Conservation (phyloP, 2,888 invertebrate species). For the Portevinia maculata region DNA sequence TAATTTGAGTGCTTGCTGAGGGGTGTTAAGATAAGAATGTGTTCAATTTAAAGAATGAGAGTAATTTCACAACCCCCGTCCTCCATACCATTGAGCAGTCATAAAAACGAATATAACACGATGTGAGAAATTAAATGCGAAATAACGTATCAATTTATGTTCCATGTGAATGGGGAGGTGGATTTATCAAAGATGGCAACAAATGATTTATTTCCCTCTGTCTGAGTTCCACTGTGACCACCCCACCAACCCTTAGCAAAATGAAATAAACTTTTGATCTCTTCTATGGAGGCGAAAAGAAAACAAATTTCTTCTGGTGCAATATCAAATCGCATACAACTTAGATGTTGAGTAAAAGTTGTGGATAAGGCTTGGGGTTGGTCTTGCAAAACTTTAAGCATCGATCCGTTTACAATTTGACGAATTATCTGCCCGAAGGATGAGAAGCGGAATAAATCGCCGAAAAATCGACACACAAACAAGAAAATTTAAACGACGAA, state of each 20-base stretch:
- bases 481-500: conserved; percentile 16
- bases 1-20: conserved; percentile 61
- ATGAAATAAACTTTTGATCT: conserved; percentile 69
- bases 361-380: conserved; percentile 6
- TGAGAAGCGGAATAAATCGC: conserved; percentile 62
- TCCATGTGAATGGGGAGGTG: background rate
- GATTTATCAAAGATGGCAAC: background rate
- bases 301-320: conserved; percentile 40
- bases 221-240: conserved; percentile 21
- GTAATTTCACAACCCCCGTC: conserved; percentile 52
- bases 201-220: conserved; percentile 70
- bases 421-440: conserved; percentile 34
- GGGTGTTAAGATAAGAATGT: conserved; percentile 64
- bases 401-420: conserved; percentile 52
- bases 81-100: background rate
- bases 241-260: too few species aligned
- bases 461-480: conserved; percentile 51
- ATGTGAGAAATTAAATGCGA: conserved; percentile 63
- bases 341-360: conserved; percentile 51
- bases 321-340: conserved; percentile 50
- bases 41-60: conserved; percentile 68
- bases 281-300: conserved; percentile 29
- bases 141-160: conserved; percentile 74
- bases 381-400: conserved; percentile 56
- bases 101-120: conserved; percentile 60